Evolutionary conservation across 2,797 vertebrate genomes (phyloP), one percentile per base, ranked within the genome.

Genomic region (Fistularia commersonii): DNA sequence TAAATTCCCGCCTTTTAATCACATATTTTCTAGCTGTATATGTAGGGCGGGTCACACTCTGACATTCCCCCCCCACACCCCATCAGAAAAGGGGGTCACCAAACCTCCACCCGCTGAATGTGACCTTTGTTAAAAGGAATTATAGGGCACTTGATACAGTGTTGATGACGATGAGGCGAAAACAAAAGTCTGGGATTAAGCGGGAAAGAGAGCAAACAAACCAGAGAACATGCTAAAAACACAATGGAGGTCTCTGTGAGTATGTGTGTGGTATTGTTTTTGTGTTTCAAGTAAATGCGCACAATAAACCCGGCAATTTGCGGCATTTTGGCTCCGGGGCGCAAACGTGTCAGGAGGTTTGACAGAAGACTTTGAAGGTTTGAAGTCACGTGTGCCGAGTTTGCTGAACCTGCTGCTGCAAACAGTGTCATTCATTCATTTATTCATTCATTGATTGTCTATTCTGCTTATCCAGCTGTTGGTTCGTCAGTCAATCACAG

Each of bases 171-270:
- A 80, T 77, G 82, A 84, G 74, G 81, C 75, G 47, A n/a, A 75
- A 71, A 87, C 83, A 87, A 86, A 83, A 72, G 80, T 83, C 80
- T 84, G 74, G 80, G 79, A 88, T 87, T 81, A 85, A 79, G 81
- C 59, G 65, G 80, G 75, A 80, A 82, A 65, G 57, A 83, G 67
- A 72, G 59, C 59, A n/a, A 67, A 63, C 59, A 80, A 77, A 79
- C 76, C 72, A 56, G 59, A 41, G 44, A 62, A 66, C 64, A 55
- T 8, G 14, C 66, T 67, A n/a, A 61, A 39, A 71, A 64, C 13
- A 87, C 81, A 88, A 85, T 77, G 52, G 76, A 60, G 14, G 31
- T 49, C 59, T 70, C 48, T 80, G 62, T 76, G 60, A 49, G 11
- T 45, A 11, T 49, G 32, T 39, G 38, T 34, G 40, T 53, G 38